Evolutionary conservation across 37 sponge, comb jelly and placozoan species (phyloP), one percentile per base, ranked within the genome.

Genomic region (Crambe crambe): DNA sequence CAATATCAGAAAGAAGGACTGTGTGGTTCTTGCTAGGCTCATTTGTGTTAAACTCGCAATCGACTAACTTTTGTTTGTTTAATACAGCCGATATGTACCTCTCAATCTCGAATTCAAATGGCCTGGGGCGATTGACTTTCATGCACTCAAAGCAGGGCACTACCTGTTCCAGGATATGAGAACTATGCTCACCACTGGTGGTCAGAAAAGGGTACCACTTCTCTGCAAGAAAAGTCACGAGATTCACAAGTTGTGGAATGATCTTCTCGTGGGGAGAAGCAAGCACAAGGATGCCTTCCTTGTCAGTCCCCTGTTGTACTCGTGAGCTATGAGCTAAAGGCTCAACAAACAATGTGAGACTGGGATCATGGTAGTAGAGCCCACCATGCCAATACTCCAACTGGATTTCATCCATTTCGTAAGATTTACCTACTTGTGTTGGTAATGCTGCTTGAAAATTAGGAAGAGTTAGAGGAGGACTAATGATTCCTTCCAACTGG

Each of bases 181-280:
- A 63, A 20, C 35, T 43, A n/a, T n/a, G n/a, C n/a, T n/a, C n/a
- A n/a, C n/a, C n/a, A n/a, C n/a, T n/a, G n/a, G n/a, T n/a, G 17
- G 41, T n/a, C 22, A 92, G 73, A 6, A 82, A 88, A 29, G 93
- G 93, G 42, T 86, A 92, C 93, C 93, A 92, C 30, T 88, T 81
- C 1, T 44, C 23, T n/a, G 79, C 72, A 36, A 92, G 85, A 23
- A 74, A 38, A 25, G 67, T 42, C 1, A 88, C 80, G 26, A 74
- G 74, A 39, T 88, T 88, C 9, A 84, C 76, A 9, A 92, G 80
- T 35, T 67, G 76, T 0, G 89, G 78, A 22, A 88, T 62, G 21
- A 78, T 62, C 31, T 68, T 79, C 1, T 37, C 36, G 43, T 60
- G 57, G 23, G 68, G 59, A 9, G 88, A 88, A 20, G 77, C 72